A percentile compares a stretch with the other conserved stretches of the same genome.
Evolutionary conservation across 1,140 invertebrate genomes (phyloP).

Genomic region (Drosophila orosa): DNA sequence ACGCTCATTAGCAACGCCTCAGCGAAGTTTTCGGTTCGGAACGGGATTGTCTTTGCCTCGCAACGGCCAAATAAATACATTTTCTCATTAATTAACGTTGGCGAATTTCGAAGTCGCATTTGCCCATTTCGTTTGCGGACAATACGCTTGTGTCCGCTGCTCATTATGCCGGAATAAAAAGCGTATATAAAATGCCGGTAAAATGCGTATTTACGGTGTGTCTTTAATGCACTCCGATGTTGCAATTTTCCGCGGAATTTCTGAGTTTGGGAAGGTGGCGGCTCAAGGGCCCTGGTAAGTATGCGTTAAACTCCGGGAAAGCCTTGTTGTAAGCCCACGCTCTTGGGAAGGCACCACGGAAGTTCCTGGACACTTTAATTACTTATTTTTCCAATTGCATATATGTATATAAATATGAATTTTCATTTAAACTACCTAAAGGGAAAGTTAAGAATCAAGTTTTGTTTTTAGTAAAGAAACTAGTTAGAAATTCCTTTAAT

Average conservation of each 20-base stretch:
- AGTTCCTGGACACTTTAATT: neutral
- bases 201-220: conserved; percentile 46
- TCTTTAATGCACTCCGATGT: conserved; percentile 27
- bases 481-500: neutral
- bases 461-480: neutral
- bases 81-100: conserved; percentile 78
- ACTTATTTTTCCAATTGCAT: neutral
- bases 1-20: conserved; percentile 68
- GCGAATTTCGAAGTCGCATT: conserved; percentile 56
- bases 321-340: neutral
- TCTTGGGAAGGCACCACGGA: neutral
- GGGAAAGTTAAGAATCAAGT: too few species aligned
- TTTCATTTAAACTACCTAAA: neutral
- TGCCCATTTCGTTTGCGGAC: conserved; percentile 42
- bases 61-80: conserved; percentile 67
- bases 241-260: conserved; percentile 4
- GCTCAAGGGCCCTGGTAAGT: conserved; percentile 3
- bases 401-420: neutral
- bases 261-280: conserved; percentile 1
- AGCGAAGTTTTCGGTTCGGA: conserved; percentile 19
- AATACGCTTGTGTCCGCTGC: conserved; percentile 51
- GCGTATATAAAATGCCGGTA: conserved; percentile 14
- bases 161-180: conserved; percentile 66
- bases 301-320: conserved; percentile 6
- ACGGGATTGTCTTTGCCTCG: conserved; percentile 38